Conservation (phyloP, 2,888 invertebrate species). For the Chaetogeoica ovagalla region DNA sequence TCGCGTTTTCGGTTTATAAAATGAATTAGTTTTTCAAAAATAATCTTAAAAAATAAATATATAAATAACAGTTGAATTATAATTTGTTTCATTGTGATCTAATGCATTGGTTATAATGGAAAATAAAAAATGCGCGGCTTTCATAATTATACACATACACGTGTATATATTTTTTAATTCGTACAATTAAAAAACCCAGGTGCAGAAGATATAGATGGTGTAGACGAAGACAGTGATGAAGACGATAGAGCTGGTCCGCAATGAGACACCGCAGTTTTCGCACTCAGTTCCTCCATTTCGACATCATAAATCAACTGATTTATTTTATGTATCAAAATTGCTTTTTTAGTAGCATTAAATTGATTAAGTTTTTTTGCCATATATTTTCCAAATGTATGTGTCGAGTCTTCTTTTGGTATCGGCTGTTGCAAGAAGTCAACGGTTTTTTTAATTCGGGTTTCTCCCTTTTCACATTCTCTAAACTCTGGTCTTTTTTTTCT, state of each 20-base stretch:
- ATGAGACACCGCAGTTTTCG: not conserved
- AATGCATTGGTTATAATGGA: too few species aligned
- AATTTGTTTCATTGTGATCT: too few species aligned
- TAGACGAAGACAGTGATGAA: not conserved
- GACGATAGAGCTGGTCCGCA: not conserved
- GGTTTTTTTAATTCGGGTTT: not conserved
- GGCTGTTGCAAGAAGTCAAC: not conserved
- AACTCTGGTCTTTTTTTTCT: not conserved
- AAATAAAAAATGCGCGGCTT: too few species aligned
- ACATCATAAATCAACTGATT: not conserved
- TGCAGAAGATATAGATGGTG: not conserved
- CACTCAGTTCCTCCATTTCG: not conserved
- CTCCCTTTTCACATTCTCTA: not conserved
- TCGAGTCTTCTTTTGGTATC: not conserved
- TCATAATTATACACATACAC: too few species aligned
- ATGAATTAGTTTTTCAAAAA: not conserved
- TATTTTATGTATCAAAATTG: not conserved
- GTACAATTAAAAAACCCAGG: too few species aligned
- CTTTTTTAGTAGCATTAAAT: not conserved
- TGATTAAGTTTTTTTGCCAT: not conserved
- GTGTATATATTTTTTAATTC: too few species aligned
- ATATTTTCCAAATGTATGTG: not conserved
- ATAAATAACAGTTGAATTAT: too few species aligned
- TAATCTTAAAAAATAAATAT: too few species aligned
- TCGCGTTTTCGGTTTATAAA: not conserved